Base-by-base conservation (phyloP, 1,140 invertebrate genomes). In the Microplitis mediator region DNA sequence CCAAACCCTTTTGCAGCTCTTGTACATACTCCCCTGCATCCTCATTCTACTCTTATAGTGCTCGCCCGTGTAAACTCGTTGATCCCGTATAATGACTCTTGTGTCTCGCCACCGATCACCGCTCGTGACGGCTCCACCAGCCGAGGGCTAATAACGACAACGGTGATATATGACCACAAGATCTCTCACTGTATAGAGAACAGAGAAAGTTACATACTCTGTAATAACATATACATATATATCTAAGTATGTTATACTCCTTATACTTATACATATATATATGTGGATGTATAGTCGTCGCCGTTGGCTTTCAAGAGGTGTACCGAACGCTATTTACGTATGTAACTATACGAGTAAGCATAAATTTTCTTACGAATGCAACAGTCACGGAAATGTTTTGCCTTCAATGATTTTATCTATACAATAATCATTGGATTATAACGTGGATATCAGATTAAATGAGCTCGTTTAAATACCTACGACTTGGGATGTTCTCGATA, bases 101-200 rank as follows among this genome's bases (percentile, higher is more conserved):
- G 65, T 67, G 65, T 67, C 50, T 67, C 50, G 65, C 65, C 65
- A 67, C 65, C 65, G 45, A 71, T 62, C 69, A 70, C 69, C 45
- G 34, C 58, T 70, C 69, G 69, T 71, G 69, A 71, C 69, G 69
- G 61, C 61, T 54, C 45, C 45, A 63, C 58, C 34, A 54, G 69
- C 69, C 31, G 35, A 71, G 69, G 54, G 69, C 69, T 71, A 71
- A 71, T 71, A 71, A 71, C 61, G 69, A 71, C 69, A 71, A 63
- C 34, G 52, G 69, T 71, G 69, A 71, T 71, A 65, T 71, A 71
- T 71, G 69, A 65, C 61, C 58, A 23, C 58, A 62, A 65, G 58
- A 65, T 64, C 61, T 54, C 60, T 14, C 58, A 39, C 62, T 51
- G 45, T 34, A 16, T 3, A 16, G 56, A n/a, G 39, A 34, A 54